Conservation (phyloP, 2,797 vertebrate genomes). For the Petrocephalus schoutedeni region DNA sequence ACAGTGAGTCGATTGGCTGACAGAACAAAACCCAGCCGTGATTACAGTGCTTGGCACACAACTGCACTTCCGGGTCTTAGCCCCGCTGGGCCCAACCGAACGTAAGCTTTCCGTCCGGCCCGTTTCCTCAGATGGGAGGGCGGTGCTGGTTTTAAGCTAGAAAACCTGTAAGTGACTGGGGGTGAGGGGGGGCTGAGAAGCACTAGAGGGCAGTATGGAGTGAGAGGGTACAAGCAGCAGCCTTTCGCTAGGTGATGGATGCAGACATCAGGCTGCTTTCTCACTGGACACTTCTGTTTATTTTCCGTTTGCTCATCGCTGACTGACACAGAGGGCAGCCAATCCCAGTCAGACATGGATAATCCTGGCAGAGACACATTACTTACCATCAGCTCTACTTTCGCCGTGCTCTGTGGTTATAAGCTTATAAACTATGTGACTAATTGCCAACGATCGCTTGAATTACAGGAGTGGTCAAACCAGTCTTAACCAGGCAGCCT, state of each 20-base stretch:
- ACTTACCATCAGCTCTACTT: background rate
- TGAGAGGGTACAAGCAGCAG: background rate
- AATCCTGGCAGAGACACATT: background rate
- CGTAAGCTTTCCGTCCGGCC: background rate
- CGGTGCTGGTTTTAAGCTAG: background rate
- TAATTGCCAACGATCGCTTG: background rate
- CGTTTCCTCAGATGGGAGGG: background rate
- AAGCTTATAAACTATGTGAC: background rate
- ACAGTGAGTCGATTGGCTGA: slow-evolving; percentile 4
- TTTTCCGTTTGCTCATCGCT: slow-evolving; percentile 31
- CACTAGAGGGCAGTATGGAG: background rate
- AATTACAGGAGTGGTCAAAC: background rate
- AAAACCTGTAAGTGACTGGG: background rate
- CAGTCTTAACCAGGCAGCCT: background rate
- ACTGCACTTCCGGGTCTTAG: background rate
- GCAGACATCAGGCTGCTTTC: background rate
- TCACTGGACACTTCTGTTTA: background rate
- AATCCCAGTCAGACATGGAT: background rate
- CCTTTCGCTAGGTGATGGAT: background rate
- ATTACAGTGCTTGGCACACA: background rate
- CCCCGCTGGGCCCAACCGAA: background rate
- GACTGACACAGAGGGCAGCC: slow-evolving; percentile 15
- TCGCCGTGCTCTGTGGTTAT: background rate
- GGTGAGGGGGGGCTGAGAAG: background rate
- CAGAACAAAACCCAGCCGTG: background rate